Evolutionary conservation across 2,888 invertebrate genomes (phyloP), one percentile per base, ranked within the genome.

Genomic region (Polyommatus iphigenia): DNA sequence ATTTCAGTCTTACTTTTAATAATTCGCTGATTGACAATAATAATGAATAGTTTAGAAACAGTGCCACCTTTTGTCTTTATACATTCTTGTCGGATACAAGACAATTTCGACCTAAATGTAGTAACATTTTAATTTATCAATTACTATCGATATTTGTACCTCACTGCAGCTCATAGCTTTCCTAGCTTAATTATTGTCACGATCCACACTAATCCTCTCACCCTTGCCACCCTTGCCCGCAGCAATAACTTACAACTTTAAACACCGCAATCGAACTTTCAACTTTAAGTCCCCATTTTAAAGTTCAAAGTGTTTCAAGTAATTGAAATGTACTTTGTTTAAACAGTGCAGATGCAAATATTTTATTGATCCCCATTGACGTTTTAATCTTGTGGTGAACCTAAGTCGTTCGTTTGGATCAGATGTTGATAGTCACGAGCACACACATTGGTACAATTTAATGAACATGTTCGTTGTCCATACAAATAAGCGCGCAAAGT

Each of bases 171-270:
- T 13, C 41, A 67, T 67, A 73, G 73, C 50, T 75, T 54, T 75
- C 50, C 29, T 29, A 75, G 75, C 50, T 75, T 75, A 75, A 54
- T 54, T 50, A 75, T 75, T 29, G 75, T 75, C 75, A 75, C 75
- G 75, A 75, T 50, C 2, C 15, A 29, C 75, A 54, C 75, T 54
- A 75, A 75, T 75, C 75, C 50, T 75, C 75, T 75, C 50, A 54
- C 75, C 75, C 75, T 50, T 73, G 75, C 50, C 29, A 29, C 29
- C 46, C 75, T 50, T 24, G 29, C 29, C 29, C 15, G 50, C 75
- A 18, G 75, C 75, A 24, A 54, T 54, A 50, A 50, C 75, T 75
- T 67, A 15, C 15, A 67, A 24, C 29, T 67, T 13, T 29, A 67
- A 67, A 67, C 29, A 4, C 15, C 67, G 29, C 67, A 15, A 29